These are phyloP conservation scores for Petrocephalus sullivani DNA, from an alignment of 2,797 vertebrate species.

Conservation along the genomic window DNA sequence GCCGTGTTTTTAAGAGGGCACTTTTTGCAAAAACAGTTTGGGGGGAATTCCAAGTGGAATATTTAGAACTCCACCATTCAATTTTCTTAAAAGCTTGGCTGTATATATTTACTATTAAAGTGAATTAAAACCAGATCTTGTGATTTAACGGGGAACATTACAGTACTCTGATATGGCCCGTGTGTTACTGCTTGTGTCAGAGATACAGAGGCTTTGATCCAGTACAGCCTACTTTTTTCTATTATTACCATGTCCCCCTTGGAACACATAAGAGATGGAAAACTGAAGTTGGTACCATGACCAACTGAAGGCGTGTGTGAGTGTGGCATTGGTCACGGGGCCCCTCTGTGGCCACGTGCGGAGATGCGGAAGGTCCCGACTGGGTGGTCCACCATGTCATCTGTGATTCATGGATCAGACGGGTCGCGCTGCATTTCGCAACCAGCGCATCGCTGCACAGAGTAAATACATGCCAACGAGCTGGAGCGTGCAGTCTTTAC, in stretches of 20 bases:
- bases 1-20: background rate
- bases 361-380: background rate
- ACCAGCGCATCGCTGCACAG: constrained; percentile 3
- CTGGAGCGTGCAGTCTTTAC: background rate
- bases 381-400: background rate
- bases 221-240: constrained; percentile 3
- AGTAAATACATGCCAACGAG: background rate
- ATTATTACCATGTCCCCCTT: constrained; percentile 21
- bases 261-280: background rate
- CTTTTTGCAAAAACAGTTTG: background rate
- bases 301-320: background rate
- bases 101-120: constrained; percentile 38
- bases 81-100: constrained; percentile 28
- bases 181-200: background rate
- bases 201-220: background rate
- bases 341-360: background rate
- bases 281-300: background rate
- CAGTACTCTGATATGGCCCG: constrained; percentile 4
- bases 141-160: constrained; percentile 23
- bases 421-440: background rate
- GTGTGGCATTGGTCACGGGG: constrained; percentile 1
- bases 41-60: background rate
- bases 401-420: background rate
- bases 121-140: constrained; percentile 33
- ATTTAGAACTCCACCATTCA: constrained; percentile 25